Evolutionary conservation across 2,797 vertebrate genomes (phyloP).

Genomic region (Numenius phaeopus): DNA sequence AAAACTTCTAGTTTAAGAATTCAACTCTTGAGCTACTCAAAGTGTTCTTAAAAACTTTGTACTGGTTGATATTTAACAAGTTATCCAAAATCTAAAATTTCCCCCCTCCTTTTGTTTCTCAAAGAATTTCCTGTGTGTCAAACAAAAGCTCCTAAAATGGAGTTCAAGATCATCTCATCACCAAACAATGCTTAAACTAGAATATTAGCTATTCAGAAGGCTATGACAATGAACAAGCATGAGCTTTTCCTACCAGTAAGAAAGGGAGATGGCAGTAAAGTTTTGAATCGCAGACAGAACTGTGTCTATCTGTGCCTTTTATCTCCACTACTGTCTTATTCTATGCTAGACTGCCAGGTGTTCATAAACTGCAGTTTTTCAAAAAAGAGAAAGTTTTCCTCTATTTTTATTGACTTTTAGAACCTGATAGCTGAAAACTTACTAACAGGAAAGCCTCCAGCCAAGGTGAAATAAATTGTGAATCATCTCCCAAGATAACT

Average conservation of each 20-base stretch:
- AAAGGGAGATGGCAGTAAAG: background rate
- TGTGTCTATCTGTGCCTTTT: background rate
- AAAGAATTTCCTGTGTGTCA: background rate
- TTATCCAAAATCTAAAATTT: background rate
- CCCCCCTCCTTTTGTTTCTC: background rate
- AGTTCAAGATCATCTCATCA: background rate
- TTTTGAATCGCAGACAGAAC: background rate
- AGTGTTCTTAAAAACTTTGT: background rate
- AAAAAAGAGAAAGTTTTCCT: background rate
- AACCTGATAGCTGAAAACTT: background rate
- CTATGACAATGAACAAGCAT: background rate
- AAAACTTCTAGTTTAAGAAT: background rate
- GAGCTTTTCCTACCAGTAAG: background rate
- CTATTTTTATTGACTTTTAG: constrained; percentile 6
- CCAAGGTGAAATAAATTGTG: constrained; percentile 14
- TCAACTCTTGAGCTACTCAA: background rate
- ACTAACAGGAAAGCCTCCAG: background rate
- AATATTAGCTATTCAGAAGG: background rate
- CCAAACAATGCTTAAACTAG: background rate
- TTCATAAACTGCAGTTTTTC: background rate
- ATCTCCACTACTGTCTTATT: background rate
- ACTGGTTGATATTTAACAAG: background rate
- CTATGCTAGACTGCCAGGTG: background rate
- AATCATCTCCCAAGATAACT: constrained; percentile 24
- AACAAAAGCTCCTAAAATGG: background rate